Conservation (phyloP, 2,797 vertebrate species). For the Notamacropus eugenii region DNA sequence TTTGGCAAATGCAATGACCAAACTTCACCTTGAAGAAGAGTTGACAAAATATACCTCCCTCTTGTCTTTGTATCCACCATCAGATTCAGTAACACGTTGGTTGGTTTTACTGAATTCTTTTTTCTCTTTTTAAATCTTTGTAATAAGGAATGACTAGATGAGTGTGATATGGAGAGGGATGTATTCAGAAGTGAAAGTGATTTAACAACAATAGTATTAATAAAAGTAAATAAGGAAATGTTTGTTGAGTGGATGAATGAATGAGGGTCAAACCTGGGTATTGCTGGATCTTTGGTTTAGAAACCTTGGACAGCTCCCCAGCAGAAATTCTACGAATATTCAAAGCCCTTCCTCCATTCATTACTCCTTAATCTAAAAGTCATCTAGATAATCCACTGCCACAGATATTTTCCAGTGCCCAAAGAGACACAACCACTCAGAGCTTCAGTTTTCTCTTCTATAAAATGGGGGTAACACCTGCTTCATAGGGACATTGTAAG, state of each 20-base stretch:
- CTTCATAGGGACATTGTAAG: background rate
- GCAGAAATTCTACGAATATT: background rate
- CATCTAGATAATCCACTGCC: background rate
- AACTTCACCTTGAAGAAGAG: background rate
- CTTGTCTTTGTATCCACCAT: background rate
- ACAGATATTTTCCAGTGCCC: background rate
- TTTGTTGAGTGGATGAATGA: background rate
- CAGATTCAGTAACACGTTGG: background rate
- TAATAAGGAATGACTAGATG: background rate
- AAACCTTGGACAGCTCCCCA: background rate
- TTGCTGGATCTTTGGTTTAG: background rate
- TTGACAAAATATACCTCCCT: background rate
- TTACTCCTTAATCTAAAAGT: background rate
- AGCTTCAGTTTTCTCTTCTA: background rate
- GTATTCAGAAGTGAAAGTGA: background rate
- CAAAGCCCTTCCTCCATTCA: background rate
- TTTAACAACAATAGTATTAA: background rate
- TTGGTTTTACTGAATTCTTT: background rate
- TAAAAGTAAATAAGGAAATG: background rate
- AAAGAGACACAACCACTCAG: background rate
- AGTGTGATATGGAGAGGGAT: background rate
- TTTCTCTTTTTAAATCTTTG: background rate
- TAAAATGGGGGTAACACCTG: background rate
- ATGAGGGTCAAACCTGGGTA: background rate
- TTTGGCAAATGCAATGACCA: background rate